phyloP scores from a whole-genome alignment of 2,888 invertebrate genomes.

The Ectemnius cavifrons region DNA sequence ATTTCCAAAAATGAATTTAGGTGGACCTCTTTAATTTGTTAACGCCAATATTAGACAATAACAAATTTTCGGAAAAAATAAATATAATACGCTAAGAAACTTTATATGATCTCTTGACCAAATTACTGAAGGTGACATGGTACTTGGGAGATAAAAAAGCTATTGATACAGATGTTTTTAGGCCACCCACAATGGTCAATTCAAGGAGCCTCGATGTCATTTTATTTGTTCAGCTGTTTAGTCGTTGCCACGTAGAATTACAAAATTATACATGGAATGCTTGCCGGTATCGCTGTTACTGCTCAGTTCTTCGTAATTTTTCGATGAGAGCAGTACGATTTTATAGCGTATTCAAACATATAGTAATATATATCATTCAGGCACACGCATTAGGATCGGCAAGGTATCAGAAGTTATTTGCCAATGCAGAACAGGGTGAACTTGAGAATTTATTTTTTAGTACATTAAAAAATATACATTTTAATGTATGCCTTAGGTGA shows the following conservation, averaged over 20 bases:
- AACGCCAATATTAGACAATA: too few species aligned
- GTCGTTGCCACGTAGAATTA: slow-evolving; percentile 55
- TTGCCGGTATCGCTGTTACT: slow-evolving; percentile 30
- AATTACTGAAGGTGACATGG: slow-evolving; percentile 38
- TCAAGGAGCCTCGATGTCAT: slow-evolving; percentile 41
- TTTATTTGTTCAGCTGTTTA: slow-evolving; percentile 61
- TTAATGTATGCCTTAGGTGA: too few species aligned
- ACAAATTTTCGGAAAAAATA: too few species aligned
- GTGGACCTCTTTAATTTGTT: too few species aligned
- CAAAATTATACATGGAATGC: slow-evolving; percentile 36
- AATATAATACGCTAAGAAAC: not conserved
- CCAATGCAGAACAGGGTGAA: too few species aligned
- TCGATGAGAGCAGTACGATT: slow-evolving; percentile 36
- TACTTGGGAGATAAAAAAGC: slow-evolving; percentile 46
- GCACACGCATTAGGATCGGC: too few species aligned
- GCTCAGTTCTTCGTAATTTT: slow-evolving; percentile 47
- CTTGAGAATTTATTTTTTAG: too few species aligned
- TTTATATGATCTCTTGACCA: slow-evolving; percentile 26
- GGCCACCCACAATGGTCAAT: slow-evolving; percentile 48
- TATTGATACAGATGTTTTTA: slow-evolving; percentile 66
- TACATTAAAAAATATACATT: too few species aligned
- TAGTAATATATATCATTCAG: slow-evolving; percentile 1
- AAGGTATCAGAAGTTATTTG: too few species aligned
- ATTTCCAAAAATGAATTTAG: too few species aligned
- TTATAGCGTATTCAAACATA: slow-evolving; percentile 13